Conservation (phyloP, 2,113 vertebrate species). For the Mirza zaza region DNA sequence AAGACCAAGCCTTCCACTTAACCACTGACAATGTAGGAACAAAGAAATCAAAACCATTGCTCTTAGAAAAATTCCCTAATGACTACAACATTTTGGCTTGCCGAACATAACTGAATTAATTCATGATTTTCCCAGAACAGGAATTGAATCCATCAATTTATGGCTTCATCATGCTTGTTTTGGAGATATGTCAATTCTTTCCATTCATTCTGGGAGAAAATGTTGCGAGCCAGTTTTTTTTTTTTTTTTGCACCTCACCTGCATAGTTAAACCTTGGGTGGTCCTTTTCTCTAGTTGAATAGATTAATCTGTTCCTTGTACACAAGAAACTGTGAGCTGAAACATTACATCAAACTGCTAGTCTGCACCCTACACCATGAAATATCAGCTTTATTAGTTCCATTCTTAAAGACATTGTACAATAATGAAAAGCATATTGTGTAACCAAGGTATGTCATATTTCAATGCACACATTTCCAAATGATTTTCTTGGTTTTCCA, state of each 20-base stretch:
- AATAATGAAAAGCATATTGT: conserved; percentile 72
- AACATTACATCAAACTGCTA: conserved; percentile 55
- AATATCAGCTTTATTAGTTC: conserved; percentile 68
- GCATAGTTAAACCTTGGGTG: conserved; percentile 47
- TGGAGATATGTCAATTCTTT: conserved; percentile 8
- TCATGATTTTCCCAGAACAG: background rate
- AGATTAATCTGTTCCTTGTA: conserved; percentile 64
- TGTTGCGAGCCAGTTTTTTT: background rate
- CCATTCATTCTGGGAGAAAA: background rate
- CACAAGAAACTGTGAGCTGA: background rate
- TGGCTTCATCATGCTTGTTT: background rate
- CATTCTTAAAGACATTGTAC: conserved; percentile 61
- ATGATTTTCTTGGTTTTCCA: conserved; percentile 49
- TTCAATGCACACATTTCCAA: conserved; percentile 49
- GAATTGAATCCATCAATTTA: background rate
- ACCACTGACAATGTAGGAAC: background rate
- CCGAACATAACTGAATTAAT: conserved; percentile 1
- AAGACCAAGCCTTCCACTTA: background rate
- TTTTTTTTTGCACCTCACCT: conserved; percentile 43
- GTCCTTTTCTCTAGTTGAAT: conserved; percentile 51
- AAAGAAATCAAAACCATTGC: conserved; percentile 16
- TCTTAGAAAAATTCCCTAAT: background rate
- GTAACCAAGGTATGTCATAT: conserved; percentile 32
- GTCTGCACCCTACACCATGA: background rate
- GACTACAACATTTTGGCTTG: background rate